Evolutionary conservation across 2,113 vertebrate species (phyloP).

Genomic region (Seriola rivoliana): DNA sequence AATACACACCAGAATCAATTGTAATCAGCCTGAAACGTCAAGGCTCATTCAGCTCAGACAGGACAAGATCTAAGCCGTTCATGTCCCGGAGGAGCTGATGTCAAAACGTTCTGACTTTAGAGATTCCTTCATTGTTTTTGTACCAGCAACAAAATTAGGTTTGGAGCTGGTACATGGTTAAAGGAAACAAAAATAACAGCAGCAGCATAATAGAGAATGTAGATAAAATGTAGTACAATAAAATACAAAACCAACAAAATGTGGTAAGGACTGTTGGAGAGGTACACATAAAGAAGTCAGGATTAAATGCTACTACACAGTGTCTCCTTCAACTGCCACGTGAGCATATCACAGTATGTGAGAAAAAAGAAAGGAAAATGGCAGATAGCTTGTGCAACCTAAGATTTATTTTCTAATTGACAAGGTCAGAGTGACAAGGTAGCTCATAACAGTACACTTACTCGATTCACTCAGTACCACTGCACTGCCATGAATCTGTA

Average conservation of each 20-base stretch:
- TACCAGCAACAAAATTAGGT: background rate
- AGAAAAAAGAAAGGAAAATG: background rate
- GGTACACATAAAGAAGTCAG: no score
- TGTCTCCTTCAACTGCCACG: background rate
- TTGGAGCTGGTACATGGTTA: background rate
- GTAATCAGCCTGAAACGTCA: background rate
- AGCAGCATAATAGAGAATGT: background rate
- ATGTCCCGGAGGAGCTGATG: background rate
- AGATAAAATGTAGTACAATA: no score
- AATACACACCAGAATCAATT: slow-evolving; percentile 16
- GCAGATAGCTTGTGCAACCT: background rate
- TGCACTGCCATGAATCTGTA: slow-evolving; percentile 18
- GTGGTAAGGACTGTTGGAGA: no score
- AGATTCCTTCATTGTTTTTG: background rate
- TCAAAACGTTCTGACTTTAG: slow-evolving; percentile 12
- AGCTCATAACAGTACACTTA: background rate
- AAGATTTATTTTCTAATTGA: slow-evolving; percentile 18
- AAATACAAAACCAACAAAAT: background rate
- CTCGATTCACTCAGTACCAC: background rate
- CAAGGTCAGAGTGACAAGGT: slow-evolving; percentile 39
- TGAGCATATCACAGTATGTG: background rate
- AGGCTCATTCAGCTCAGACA: background rate
- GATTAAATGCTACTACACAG: background rate
- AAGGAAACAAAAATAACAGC: background rate
- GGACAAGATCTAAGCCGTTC: slow-evolving; percentile 1